Conservation (phyloP, 2,888 invertebrate species). For the Eupithecia exiguata region DNA sequence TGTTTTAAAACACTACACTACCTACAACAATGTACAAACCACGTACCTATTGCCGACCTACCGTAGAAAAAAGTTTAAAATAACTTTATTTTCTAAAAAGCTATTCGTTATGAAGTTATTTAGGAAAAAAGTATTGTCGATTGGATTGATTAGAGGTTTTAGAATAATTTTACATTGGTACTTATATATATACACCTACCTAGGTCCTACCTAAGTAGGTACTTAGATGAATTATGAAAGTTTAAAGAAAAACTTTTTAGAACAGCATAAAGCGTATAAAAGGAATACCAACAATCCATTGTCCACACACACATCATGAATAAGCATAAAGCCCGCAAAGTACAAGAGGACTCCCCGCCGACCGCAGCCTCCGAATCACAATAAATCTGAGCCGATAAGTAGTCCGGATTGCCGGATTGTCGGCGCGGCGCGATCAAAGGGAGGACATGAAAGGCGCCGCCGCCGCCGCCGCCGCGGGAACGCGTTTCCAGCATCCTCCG, state of each 20-base stretch:
- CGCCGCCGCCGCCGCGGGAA: constrained; percentile 38
- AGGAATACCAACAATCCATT: constrained; percentile 48
- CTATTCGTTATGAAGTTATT: too few relatives aligned
- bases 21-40: too few relatives aligned
- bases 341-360: constrained; percentile 65
- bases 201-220: background rate
- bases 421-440: constrained; percentile 81
- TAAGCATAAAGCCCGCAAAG: constrained; percentile 54
- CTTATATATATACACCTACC: too few relatives aligned
- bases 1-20: too few relatives aligned
- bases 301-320: constrained; percentile 64
- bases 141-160: too few relatives aligned
- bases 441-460: constrained; percentile 80
- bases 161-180: too few relatives aligned
- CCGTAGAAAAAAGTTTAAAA: too few relatives aligned
- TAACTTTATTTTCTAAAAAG: too few relatives aligned
- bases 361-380: constrained; percentile 79
- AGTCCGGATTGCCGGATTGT: constrained; percentile 81
- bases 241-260: background rate
- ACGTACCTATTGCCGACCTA: too few relatives aligned
- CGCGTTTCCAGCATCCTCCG: constrained; percentile 72
- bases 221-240: background rate
- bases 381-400: constrained; percentile 84
- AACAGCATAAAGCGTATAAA: constrained; percentile 5
- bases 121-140: too few relatives aligned